Base-by-base conservation (phyloP, 2,113 vertebrate genomes). In the Dicerorhinus sumatrensis region DNA sequence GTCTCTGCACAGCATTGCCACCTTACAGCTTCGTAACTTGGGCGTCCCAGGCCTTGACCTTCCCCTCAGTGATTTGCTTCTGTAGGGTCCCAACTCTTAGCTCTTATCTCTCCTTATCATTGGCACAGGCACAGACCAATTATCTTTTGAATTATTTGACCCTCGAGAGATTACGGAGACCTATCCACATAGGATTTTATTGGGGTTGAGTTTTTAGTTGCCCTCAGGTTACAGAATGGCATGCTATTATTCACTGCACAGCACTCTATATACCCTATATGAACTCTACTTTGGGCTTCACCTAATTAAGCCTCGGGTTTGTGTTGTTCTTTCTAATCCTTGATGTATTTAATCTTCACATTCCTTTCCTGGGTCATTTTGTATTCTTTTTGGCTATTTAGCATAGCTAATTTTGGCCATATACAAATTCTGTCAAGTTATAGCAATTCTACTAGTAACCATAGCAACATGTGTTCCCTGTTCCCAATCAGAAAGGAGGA, bases 381-480 rank as follows among this genome's bases (percentile, higher is more conserved):
- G 12, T 77, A 92, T 91, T 79, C 29, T 76, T 93, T 97, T 93
- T 33, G 93, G 36, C 36, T 92, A 72, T 81, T 95, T 88, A 91
- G 33, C 91, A 96, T 93, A 85, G 82, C 48, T 91, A 95, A 77
- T 92, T 88, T 97, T 73, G 36, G 83, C 2, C 62, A 87, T 58
- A 91, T 86, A 83, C 17, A 97, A 89, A 91, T 95, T 88, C 29
- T 91, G 5, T 97, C 56, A 94, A 95, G 82, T 91, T 89, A 92
- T 51, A 93, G 14, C 60, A 85, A 82, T 94, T 96, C 67, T 80
- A 69, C 73, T 94, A 36, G 77, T 91, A 96, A 56, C 76, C 91
- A 94, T 92, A 95, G 60, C 2, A 5, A 94, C 10, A 69, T 88
- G 20, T 94, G 33, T 88, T 87, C 65, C 33, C 9, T 83, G 16